Percentiles rank a stretch among this genome's conserved stretches.
These are phyloP conservation scores for Lissocephala sabroskyi DNA, from an alignment of 2,888 invertebrate genomes.

Conservation along the genomic window DNA sequence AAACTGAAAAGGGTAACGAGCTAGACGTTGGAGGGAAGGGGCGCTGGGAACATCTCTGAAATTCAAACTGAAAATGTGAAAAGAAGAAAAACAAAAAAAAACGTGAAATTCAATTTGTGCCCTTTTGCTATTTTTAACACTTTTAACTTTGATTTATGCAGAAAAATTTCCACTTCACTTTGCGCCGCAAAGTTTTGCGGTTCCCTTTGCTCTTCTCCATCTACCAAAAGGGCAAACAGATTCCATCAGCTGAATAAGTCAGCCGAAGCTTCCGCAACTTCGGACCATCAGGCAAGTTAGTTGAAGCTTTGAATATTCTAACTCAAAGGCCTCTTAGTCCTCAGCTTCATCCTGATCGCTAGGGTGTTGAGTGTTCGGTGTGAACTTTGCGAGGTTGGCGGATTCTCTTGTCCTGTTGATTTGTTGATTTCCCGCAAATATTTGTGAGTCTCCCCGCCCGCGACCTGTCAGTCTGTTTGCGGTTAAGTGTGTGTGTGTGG, in stretches of 20 bases:
- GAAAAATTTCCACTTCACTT: constrained; percentile 57
- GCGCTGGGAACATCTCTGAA: not conserved
- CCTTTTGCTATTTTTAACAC: constrained; percentile 56
- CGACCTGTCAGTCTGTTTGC: too few relatives aligned
- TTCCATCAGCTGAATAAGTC: too few relatives aligned
- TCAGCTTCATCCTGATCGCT: too few relatives aligned
- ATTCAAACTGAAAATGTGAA: too few relatives aligned
- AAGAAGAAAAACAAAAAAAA: constrained; percentile 25
- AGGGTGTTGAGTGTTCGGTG: too few relatives aligned
- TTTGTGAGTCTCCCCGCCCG: constrained; percentile 45
- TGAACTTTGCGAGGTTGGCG: too few relatives aligned
- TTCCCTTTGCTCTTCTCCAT: too few relatives aligned
- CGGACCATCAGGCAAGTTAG: too few relatives aligned
- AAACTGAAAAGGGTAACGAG: constrained; percentile 2
- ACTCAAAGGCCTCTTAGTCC: too few relatives aligned
- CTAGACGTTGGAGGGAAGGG: constrained; percentile 16
- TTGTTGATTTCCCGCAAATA: constrained; percentile 59
- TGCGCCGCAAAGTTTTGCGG: constrained; percentile 27
- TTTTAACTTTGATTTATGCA: constrained; percentile 63
- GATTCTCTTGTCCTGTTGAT: constrained; percentile 32
- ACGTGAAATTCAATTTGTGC: constrained; percentile 53
- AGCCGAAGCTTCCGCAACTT: too few relatives aligned
- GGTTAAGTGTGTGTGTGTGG: not conserved
- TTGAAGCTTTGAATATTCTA: too few relatives aligned
- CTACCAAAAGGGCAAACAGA: too few relatives aligned